Conservation (phyloP, 2,113 vertebrate genomes). For the Struthio camelus region DNA sequence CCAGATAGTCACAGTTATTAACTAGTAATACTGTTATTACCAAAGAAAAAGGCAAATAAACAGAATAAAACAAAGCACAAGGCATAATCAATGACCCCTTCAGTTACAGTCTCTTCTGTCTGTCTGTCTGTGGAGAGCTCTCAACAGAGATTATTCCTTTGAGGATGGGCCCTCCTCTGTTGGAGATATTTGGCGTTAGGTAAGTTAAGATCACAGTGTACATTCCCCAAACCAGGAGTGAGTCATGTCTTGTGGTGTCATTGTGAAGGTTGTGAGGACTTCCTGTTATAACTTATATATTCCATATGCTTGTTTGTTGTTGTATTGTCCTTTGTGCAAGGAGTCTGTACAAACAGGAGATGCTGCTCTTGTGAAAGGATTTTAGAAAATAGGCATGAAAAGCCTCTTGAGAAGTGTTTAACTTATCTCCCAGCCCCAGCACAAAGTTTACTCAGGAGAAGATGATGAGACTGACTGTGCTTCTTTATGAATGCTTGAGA, state of each 20-base stretch:
- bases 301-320: neutral
- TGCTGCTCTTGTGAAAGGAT: neutral
- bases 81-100: rapidly evolving
- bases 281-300: neutral
- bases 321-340: neutral
- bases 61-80: neutral
- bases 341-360: neutral
- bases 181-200: neutral
- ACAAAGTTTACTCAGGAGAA: neutral
- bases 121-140: neutral
- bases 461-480: neutral
- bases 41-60: neutral
- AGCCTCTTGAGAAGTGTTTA: neutral
- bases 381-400: neutral
- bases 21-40: neutral
- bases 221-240: neutral
- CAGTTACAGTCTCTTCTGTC: neutral
- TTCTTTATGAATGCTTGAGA: neutral
- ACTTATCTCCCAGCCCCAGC: neutral
- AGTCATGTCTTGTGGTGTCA: neutral
- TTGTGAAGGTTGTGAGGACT: neutral
- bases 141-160: neutral
- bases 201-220: neutral
- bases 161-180: neutral
- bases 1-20: neutral